phyloP scores from a whole-genome alignment of 2,888 invertebrate genomes.

The Lepidonotus clava region DNA sequence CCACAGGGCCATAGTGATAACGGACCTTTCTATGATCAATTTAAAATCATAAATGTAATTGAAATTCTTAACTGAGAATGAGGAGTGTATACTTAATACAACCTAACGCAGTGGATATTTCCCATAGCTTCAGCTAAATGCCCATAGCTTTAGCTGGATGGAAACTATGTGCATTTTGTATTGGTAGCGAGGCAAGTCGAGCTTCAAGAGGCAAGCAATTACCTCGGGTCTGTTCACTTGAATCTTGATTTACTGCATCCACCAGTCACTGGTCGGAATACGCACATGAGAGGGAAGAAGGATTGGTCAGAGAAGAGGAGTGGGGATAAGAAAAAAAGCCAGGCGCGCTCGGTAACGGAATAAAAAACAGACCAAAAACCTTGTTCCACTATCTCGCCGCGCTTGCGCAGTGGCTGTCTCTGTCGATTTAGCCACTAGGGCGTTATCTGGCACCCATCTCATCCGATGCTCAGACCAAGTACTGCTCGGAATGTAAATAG shows the following conservation, averaged over 20 bases:
- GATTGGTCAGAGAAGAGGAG: not conserved
- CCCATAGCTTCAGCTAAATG: too few species aligned
- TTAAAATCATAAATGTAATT: too few species aligned
- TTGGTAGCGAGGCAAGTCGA: not conserved
- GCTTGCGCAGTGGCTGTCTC: slow-evolving; percentile 33
- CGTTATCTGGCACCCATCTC: slow-evolving; percentile 34
- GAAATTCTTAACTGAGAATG: too few species aligned
- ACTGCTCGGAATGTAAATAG: slow-evolving; percentile 20
- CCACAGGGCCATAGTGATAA: too few species aligned
- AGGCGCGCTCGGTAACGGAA: too few species aligned
- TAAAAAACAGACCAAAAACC: not conserved
- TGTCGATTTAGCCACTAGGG: slow-evolving; percentile 24
- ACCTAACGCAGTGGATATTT: too few species aligned
- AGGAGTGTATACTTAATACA: too few species aligned
- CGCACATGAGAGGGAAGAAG: not conserved
- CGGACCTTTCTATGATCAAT: too few species aligned
- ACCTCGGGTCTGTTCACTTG: not conserved
- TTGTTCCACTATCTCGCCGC: not conserved
- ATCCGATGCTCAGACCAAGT: not conserved
- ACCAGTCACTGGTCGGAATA: not conserved
- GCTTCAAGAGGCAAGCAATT: not conserved
- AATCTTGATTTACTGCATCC: not conserved
- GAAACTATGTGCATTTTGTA: too few species aligned
- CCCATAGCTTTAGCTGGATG: too few species aligned
- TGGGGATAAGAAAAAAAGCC: not conserved